Conservation (phyloP, 2,113 vertebrate species). For the Pimephales promelas region DNA sequence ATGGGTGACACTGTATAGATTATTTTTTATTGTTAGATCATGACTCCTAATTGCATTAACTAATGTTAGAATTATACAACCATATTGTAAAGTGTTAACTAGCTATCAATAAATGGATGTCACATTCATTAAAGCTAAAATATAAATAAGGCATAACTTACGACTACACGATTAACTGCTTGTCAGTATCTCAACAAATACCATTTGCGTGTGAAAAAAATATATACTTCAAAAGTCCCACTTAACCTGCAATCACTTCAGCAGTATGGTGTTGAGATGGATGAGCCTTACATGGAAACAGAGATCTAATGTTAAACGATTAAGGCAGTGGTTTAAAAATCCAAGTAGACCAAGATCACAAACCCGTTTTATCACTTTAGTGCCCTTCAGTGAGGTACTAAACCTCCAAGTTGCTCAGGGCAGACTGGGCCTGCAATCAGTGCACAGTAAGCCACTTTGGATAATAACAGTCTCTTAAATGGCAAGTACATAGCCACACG, state of each 20-base stretch:
- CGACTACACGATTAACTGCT: not conserved
- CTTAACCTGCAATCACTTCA: slow-evolving; percentile 41
- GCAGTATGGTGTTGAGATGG: not conserved
- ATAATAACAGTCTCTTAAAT: not conserved
- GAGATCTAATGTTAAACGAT: not conserved
- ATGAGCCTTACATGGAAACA: not conserved
- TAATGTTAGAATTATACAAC: too few relatives aligned
- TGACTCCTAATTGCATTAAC: too few relatives aligned
- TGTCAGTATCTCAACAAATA: slow-evolving; percentile 2
- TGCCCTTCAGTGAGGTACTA: slow-evolving; percentile 13
- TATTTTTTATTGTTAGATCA: too few relatives aligned
- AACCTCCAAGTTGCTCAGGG: not conserved
- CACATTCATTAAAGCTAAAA: not conserved
- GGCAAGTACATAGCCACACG: not conserved
- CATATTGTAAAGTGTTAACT: too few relatives aligned
- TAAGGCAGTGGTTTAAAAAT: slow-evolving; percentile 21
- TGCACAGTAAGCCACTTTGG: not conserved
- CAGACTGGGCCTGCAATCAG: slow-evolving; percentile 13
- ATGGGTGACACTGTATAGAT: too few relatives aligned
- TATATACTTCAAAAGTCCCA: slow-evolving; percentile 13
- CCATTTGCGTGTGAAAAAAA: not conserved
- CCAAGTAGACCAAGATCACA: slow-evolving; percentile 6
- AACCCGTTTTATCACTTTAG: slow-evolving; percentile 8
- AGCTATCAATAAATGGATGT: not conserved
- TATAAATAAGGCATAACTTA: not conserved